phyloP scores from a whole-genome alignment of 2,797 vertebrate genomes.

The Cryptoblepharus egeriae region DNA sequence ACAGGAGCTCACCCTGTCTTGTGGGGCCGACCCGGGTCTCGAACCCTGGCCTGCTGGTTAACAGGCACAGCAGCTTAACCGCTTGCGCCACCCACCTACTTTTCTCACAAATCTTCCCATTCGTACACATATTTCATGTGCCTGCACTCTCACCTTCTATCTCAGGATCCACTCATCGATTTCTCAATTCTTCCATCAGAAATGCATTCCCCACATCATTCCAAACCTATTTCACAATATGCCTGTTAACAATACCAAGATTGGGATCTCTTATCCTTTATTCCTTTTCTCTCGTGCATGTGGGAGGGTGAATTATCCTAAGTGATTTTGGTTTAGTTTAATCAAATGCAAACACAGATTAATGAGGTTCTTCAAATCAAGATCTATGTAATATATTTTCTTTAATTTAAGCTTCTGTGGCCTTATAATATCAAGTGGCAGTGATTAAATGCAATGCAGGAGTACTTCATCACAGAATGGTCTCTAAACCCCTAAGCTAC shows the following conservation, averaged over 20 bases:
- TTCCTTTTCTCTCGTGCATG: slow-evolving; percentile 2
- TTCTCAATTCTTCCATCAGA: not conserved
- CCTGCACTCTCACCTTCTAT: slow-evolving; percentile 1
- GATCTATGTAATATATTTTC: slow-evolving; percentile 47
- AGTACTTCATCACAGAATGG: slow-evolving; percentile 44
- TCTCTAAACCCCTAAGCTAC: slow-evolving; percentile 26
- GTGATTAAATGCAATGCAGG: slow-evolving; percentile 50
- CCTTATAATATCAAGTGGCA: slow-evolving; percentile 55
- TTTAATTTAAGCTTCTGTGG: slow-evolving; percentile 59
- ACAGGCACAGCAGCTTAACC: no score
- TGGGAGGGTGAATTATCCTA: slow-evolving; percentile 44
- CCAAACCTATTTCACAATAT: not conserved
- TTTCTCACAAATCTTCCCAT: not conserved
- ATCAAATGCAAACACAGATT: slow-evolving; percentile 61
- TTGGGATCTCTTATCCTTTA: slow-evolving; percentile 34
- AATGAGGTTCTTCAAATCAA: slow-evolving; percentile 57
- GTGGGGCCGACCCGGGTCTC: no score
- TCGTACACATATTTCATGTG: not conserved
- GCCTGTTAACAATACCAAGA: not conserved
- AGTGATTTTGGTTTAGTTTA: slow-evolving; percentile 55
- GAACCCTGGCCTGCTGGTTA: no score
- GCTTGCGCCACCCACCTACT: no score
- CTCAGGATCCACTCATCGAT: slow-evolving; percentile 6
- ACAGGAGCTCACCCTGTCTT: no score
- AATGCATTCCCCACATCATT: not conserved